Percentiles rank a stretch among this genome's conserved stretches.
These are phyloP conservation scores for Tauraco erythrolophus DNA, from an alignment of 2,113 vertebrate species.

Conservation along the genomic window DNA sequence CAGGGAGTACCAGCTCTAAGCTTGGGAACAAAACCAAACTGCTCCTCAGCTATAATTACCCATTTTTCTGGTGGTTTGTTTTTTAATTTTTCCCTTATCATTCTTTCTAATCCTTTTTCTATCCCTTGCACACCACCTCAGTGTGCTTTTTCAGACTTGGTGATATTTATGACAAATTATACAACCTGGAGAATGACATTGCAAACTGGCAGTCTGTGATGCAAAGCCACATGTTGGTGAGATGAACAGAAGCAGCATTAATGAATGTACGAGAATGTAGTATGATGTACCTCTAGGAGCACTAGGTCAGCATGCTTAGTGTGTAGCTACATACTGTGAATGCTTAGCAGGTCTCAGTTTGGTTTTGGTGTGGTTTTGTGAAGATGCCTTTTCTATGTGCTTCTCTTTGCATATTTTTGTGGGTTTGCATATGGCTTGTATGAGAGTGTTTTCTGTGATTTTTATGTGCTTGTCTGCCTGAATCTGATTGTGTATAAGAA, in stretches of 20 bases:
- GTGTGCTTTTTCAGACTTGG: neutral
- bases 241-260: neutral
- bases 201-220: neutral
- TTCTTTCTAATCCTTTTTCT: neutral
- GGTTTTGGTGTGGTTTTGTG: constrained; percentile 15
- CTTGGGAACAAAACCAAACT: neutral
- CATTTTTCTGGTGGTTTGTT: neutral
- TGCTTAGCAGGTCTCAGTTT: neutral
- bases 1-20: neutral
- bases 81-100: neutral
- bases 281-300: neutral
- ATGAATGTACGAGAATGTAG: fast-evolving
- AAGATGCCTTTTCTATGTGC: neutral
- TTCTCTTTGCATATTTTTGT: neutral
- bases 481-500: neutral
- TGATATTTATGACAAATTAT: neutral
- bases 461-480: neutral
- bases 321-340: neutral
- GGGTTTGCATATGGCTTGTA: neutral
- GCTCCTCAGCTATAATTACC: neutral
- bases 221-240: fast-evolving
- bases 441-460: neutral
- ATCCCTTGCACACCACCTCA: neutral
- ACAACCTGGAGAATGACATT: neutral
- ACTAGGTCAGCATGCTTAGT: neutral